phyloP scores from a whole-genome alignment of 2,113 vertebrate species.

The Serinus canaria region DNA sequence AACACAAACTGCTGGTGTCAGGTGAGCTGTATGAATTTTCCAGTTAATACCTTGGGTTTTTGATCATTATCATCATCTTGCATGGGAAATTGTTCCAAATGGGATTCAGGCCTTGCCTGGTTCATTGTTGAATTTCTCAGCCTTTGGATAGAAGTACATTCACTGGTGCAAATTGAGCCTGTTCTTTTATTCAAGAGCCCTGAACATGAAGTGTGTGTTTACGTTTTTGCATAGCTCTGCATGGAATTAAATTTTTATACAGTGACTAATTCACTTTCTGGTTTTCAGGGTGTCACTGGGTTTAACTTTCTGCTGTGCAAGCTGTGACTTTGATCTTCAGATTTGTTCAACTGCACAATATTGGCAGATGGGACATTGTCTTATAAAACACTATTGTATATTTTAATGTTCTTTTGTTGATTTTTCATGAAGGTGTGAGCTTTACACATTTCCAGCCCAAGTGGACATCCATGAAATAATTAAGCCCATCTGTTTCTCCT shows the following conservation, averaged over 20 bases:
- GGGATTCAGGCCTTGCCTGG: neutral
- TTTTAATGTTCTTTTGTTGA: neutral
- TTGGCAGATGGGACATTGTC: neutral
- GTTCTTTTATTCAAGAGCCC: neutral
- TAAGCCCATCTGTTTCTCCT: neutral
- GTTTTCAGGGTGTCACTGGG: neutral
- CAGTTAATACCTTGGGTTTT: accelerated
- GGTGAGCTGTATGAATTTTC: neutral
- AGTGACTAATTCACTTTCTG: neutral
- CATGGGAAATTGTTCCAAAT: accelerated
- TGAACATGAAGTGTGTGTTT: neutral
- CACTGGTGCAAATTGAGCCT: neutral
- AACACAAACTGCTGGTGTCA: neutral
- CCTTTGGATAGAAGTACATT: neutral
- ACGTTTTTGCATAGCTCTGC: neutral
- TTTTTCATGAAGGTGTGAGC: neutral
- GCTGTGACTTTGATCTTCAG: neutral
- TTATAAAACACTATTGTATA: neutral
- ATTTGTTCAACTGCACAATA: neutral
- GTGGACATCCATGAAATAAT: neutral
- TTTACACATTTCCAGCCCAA: neutral
- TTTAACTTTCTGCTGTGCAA: neutral
- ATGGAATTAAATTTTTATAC: neutral
- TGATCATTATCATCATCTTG: neutral
- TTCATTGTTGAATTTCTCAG: neutral